These are phyloP conservation scores for Clarias magur DNA, from an alignment of 2,113 vertebrate species.

Conservation along the genomic window DNA sequence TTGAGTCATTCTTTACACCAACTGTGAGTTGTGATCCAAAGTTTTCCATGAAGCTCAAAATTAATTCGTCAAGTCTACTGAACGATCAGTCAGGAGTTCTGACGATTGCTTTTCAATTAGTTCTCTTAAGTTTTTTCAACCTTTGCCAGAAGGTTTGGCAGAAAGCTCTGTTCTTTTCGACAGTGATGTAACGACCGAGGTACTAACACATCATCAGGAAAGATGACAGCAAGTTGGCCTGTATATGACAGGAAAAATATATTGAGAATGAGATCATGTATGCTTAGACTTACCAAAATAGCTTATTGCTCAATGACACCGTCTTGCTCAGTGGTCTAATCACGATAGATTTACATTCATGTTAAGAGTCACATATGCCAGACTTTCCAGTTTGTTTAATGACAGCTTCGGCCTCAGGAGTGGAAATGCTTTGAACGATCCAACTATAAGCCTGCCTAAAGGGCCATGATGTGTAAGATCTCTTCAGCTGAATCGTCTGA, in stretches of 20 bases:
- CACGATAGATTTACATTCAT: neutral
- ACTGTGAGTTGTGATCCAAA: constrained; percentile 8
- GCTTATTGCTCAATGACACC: constrained; percentile 1
- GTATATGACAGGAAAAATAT: constrained; percentile 78
- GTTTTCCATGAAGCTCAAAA: constrained; percentile 7
- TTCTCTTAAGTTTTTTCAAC: neutral
- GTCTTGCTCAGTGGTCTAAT: constrained; percentile 22
- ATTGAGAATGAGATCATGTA: constrained; percentile 27
- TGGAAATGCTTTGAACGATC: constrained; percentile 77
- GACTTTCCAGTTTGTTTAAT: constrained; percentile 74
- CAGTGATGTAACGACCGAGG: constrained; percentile 72
- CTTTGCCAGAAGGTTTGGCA: constrained; percentile 71
- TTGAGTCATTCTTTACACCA: constrained; percentile 30
- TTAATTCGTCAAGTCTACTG: neutral
- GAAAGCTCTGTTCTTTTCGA: constrained; percentile 74
- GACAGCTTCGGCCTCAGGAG: constrained; percentile 66
- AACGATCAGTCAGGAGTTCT: neutral
- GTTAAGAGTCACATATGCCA: constrained; percentile 37
- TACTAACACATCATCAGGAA: constrained; percentile 81
- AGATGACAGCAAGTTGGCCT: constrained; percentile 80
- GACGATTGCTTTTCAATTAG: neutral
- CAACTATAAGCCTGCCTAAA: constrained; percentile 68
- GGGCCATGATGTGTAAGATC: constrained; percentile 68
- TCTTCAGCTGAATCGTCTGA: constrained; percentile 74
- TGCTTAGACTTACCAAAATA: neutral